phyloP scores from a whole-genome alignment of 2,797 vertebrate genomes.

The Salmo trutta region DNA sequence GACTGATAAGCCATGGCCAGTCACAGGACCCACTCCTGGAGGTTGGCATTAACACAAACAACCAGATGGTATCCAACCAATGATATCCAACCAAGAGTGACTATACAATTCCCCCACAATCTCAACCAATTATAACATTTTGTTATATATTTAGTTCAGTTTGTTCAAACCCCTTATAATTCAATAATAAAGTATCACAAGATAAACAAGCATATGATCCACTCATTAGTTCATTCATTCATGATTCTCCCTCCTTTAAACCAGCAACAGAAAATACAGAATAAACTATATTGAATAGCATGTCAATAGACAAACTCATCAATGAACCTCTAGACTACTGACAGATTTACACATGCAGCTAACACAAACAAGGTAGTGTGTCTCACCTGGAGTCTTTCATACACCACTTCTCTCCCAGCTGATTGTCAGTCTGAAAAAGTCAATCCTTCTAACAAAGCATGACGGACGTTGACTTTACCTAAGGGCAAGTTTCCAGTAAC shows the following conservation, averaged over 20 bases:
- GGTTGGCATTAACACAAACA: not conserved
- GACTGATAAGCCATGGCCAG: not conserved
- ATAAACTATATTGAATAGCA: not conserved
- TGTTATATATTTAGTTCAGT: not conserved
- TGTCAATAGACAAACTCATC: not conserved
- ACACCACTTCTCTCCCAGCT: not conserved
- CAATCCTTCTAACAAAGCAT: constrained; percentile 2
- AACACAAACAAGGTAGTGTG: not conserved
- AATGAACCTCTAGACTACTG: not conserved
- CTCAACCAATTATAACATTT: not conserved
- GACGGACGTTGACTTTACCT: constrained; percentile 50
- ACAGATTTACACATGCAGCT: not conserved
- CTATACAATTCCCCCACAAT: not conserved
- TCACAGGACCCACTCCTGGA: not conserved
- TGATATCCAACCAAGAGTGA: not conserved
- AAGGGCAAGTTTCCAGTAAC: constrained; percentile 30
- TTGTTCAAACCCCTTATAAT: not conserved
- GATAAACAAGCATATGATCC: not conserved
- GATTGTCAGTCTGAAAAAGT: not conserved
- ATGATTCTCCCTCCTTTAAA: not conserved
- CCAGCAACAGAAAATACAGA: not conserved
- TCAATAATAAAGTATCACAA: not conserved
- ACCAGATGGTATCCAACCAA: not conserved
- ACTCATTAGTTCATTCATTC: not conserved
- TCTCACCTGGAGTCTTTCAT: constrained; percentile 17